Evolutionary conservation across 2,113 vertebrate species (phyloP).

Genomic region (Prionailurus viverrinus): DNA sequence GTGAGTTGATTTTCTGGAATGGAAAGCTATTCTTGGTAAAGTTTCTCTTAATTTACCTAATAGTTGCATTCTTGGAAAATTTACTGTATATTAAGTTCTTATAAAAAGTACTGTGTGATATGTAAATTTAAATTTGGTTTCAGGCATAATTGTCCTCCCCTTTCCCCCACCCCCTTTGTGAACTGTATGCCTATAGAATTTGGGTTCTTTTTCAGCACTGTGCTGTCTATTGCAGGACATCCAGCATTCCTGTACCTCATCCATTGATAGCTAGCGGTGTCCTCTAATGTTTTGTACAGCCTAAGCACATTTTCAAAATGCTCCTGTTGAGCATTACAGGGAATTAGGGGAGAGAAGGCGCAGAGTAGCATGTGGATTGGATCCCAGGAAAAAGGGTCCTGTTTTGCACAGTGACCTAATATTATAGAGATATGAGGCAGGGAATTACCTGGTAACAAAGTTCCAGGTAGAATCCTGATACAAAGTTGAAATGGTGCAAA

Average conservation of each 20-base stretch:
- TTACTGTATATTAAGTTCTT: background rate
- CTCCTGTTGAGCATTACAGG: background rate
- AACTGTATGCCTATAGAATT: background rate
- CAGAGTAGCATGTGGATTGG: background rate
- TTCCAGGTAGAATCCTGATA: background rate
- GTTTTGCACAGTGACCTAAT: background rate
- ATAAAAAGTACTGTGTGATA: background rate
- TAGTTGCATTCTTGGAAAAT: constrained; percentile 12
- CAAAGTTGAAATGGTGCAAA: background rate
- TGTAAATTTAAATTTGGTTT: background rate
- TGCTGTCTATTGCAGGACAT: background rate
- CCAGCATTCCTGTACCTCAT: background rate
- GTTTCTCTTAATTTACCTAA: background rate
- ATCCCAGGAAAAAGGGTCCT: background rate
- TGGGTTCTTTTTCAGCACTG: background rate
- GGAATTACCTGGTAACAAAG: background rate
- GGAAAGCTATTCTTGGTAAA: background rate
- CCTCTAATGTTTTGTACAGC: background rate
- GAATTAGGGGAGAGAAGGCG: background rate
- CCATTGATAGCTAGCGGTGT: background rate
- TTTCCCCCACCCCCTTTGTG: background rate
- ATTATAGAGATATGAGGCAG: background rate
- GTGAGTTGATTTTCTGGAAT: constrained; percentile 46
- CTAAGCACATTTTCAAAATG: background rate
- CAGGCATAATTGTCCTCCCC: background rate